Evolutionary conservation across 2,888 invertebrate genomes (phyloP), one percentile per base, ranked within the genome.

Genomic region (Calliphora vomitoria): DNA sequence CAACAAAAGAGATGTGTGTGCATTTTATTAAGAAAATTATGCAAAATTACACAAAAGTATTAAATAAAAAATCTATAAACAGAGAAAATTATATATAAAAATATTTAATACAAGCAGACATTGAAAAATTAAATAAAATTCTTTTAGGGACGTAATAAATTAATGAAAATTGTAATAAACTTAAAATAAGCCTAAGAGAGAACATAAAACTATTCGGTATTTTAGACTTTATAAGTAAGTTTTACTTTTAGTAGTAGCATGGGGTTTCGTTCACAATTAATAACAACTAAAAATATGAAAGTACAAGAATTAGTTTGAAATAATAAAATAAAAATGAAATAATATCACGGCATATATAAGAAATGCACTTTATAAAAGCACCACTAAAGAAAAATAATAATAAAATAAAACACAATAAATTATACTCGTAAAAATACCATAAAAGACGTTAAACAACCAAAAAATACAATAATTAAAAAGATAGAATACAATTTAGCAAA

Each of bases 351-450:
- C 53, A 76, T 69, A 64, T 62, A 64, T 50, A 66, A 84, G 78
- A 83, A 85, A 87, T 87, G 85, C 82, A 82, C 85, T 87, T 87
- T 87, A 85, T 87, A 85, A 87, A 85, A 85, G 87, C 87, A 84
- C 81, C 50, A 47, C 53, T 68, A 79, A 50, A 71, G 8, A 66
- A 58, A 60, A 55, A 53, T 35, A 64, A 38, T 11, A 35, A 74
- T 11, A 66, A 53, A 68, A 25, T 18, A 6, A 47, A 71, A 50
- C 41, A 72, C 0, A 53, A 20, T 53, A 69, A 76, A 44, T 69
- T 64, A 38, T n/a, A 50, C 2, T 53, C 41, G 47, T 11, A 75
- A 11, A 25, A 15, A 44, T 44, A 44, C 58, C 58, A 25, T 20
- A 58, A 72, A 6, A 35, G 41, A 47, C 10, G 31, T 8, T 20